Conservation (phyloP, 2,113 vertebrate genomes). For the Azemiops feae region DNA sequence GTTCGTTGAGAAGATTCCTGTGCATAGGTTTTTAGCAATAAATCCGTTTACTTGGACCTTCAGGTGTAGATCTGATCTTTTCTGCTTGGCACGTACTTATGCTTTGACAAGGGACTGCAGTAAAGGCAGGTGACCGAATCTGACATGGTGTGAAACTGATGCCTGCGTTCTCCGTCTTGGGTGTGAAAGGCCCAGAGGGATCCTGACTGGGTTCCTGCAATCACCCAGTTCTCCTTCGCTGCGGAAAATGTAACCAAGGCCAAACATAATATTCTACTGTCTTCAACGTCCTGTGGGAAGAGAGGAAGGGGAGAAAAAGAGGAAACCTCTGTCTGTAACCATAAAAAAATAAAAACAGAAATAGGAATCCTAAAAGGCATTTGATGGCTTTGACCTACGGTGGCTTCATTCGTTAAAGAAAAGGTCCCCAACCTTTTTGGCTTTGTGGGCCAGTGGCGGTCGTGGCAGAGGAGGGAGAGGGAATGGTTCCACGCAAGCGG, state of each 20-base stretch:
- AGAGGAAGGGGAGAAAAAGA: slow-evolving; percentile 3
- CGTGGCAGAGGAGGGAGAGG: too few species aligned
- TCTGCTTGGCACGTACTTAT: slow-evolving; percentile 64
- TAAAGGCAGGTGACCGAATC: slow-evolving; percentile 91
- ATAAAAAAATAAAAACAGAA: not conserved
- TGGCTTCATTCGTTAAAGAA: not conserved
- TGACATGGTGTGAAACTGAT: slow-evolving; percentile 80
- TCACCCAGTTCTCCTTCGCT: slow-evolving; percentile 83
- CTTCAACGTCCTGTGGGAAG: slow-evolving; percentile 75
- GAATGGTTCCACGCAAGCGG: too few species aligned
- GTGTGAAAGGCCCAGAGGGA: slow-evolving; percentile 78
- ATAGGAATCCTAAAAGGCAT: not conserved
- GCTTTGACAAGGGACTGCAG: slow-evolving; percentile 75
- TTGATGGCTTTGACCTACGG: not conserved
- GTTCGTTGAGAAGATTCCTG: not conserved
- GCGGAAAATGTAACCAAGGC: slow-evolving; percentile 74
- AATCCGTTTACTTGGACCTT: not conserved
- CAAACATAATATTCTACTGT: slow-evolving; percentile 86
- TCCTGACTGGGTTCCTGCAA: slow-evolving; percentile 89
- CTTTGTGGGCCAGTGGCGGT: too few species aligned
- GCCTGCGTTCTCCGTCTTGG: slow-evolving; percentile 67
- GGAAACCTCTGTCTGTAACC: not conserved
- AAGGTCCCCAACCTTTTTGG: too few species aligned
- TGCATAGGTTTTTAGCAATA: not conserved
- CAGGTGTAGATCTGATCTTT: not conserved